Evolutionary conservation across 2,888 invertebrate genomes (phyloP), one percentile per base, ranked within the genome.

Genomic region (Rhabditoides inermis): DNA sequence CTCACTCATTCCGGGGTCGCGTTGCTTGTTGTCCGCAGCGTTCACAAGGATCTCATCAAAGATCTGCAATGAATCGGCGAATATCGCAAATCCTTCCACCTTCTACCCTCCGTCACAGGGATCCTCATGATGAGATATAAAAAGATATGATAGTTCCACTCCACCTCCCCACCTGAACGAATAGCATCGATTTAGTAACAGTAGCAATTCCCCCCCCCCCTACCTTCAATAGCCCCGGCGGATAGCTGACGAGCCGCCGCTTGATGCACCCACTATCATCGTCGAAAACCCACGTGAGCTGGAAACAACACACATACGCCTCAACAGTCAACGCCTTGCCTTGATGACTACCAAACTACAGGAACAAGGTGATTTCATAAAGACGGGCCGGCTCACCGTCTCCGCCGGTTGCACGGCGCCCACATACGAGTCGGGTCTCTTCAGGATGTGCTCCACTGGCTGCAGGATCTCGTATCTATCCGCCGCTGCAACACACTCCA

Each of bases 1-100:
- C 64, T 66, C 59, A 55, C 92, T 35, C 98, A 84, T 0, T 88
- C 28, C 6, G 26, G 49, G 27, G 51, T 66, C 65, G 20, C 65
- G 46, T 12, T 59, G 52, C 48, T 67, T 68, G 50, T 67, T 67
- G 46, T 69, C 69, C 7, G 67, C 67, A 7, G 67, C 62, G 41
- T 98, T 98, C 0, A 98, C 95, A 39, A 67, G 82, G 70, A 98
- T 95, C 85, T 98, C 95, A 79, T 98, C 98, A 81, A 88, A 98
- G 73, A 98, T 95, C 82, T 98, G 30, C 6, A 49, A 28, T 28
- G 6, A 44, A 15, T 27, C 7, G 2, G n/a, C n/a, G n/a, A n/a
- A n/a, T n/a, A n/a, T n/a, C n/a, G n/a, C n/a, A n/a, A n/a, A n/a
- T n/a, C n/a, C n/a, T n/a, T n/a, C n/a, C n/a, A n/a, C n/a, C n/a